phyloP scores from a whole-genome alignment of 2,797 vertebrate species.

The Lepus oiostolus region DNA sequence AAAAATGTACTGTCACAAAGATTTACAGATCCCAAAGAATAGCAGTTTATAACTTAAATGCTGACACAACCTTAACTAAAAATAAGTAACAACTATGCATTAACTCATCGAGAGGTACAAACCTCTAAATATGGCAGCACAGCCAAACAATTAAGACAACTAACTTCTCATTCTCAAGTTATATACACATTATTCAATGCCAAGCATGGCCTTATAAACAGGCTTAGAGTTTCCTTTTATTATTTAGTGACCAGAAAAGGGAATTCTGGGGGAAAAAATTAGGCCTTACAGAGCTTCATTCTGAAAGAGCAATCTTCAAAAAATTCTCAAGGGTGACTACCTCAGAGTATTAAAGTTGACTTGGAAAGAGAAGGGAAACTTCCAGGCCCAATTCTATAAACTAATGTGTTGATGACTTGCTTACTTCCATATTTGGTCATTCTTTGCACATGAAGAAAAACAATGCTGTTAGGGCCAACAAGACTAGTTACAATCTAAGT shows the following conservation, averaged over 20 bases:
- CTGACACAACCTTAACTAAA: constrained; percentile 67
- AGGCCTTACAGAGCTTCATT: background rate
- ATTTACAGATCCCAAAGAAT: constrained; percentile 38
- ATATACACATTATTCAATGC: constrained; percentile 25
- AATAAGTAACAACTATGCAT: constrained; percentile 63
- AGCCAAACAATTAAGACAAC: background rate
- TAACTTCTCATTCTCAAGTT: constrained; percentile 37
- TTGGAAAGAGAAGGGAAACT: constrained; percentile 62
- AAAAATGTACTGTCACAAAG: constrained; percentile 65
- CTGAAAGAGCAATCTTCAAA: constrained; percentile 47
- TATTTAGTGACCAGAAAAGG: constrained; percentile 35
- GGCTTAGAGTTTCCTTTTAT: constrained; percentile 45
- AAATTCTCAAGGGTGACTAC: background rate
- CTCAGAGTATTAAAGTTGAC: constrained; percentile 40
- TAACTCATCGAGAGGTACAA: background rate
- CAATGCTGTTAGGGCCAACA: constrained; percentile 56
- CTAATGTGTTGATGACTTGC: constrained; percentile 78
- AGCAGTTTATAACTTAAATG: constrained; percentile 73
- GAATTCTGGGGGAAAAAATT: background rate
- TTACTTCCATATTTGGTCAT: constrained; percentile 77
- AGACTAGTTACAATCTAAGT: background rate
- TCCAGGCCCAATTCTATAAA: constrained; percentile 73
- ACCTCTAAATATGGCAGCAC: background rate
- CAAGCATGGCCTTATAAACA: constrained; percentile 43
- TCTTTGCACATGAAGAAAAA: constrained; percentile 73